Percentiles rank a stretch among this genome's conserved stretches.
Conservation (phyloP, 2,113 vertebrate genomes). For the Haliaeetus leucogaster region DNA sequence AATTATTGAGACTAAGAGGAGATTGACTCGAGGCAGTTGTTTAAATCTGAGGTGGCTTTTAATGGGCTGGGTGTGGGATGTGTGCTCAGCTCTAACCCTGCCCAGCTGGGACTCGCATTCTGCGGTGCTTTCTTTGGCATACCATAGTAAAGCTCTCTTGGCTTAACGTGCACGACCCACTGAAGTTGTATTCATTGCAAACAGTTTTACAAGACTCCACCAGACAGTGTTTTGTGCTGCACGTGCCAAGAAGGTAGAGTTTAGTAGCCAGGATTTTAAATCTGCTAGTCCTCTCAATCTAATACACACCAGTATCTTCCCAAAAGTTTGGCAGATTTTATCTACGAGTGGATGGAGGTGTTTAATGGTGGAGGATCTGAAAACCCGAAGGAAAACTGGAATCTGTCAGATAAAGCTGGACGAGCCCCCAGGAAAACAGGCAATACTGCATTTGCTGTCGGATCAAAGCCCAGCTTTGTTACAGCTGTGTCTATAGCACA, state of each 20-base stretch:
- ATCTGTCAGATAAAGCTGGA: not conserved
- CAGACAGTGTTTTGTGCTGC: not conserved
- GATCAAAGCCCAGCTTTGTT: not conserved
- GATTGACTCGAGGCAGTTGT: not conserved
- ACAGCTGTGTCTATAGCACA: not conserved
- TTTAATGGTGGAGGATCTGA: not conserved
- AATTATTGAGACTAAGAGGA: not conserved
- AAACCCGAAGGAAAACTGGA: not conserved
- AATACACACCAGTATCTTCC: not conserved
- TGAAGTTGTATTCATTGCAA: not conserved
- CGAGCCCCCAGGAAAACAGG: not conserved
- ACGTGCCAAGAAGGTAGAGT: not conserved
- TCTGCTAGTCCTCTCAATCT: not conserved
- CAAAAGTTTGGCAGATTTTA: not conserved
- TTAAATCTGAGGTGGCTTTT: not conserved
- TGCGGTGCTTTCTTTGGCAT: not conserved
- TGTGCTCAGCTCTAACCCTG: not conserved
- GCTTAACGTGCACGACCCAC: not conserved
- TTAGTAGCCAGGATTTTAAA: not conserved
- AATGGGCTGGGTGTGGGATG: not conserved
- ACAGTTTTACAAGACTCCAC: not conserved
- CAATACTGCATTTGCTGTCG: not conserved
- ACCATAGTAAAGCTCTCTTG: not conserved
- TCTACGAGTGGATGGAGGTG: not conserved
- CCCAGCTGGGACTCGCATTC: not conserved